Base-by-base conservation (phyloP, 2,888 invertebrate species). In the Harpalus rubripes region DNA sequence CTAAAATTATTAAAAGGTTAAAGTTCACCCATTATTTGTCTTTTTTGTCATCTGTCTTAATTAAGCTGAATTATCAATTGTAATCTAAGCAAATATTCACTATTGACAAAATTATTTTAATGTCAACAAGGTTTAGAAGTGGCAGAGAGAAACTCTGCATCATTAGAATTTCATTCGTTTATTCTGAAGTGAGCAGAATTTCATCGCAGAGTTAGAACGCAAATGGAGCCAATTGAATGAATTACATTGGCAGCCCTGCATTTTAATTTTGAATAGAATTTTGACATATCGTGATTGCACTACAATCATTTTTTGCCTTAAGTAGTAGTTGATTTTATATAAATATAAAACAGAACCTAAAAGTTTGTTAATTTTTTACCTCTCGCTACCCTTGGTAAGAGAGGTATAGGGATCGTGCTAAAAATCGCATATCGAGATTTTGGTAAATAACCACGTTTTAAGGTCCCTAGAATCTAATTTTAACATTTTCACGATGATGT, bases 51-150 rank as follows among this genome's bases (percentile, higher is more conserved):
- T 0, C 32, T 32, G 10, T 52, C 10, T 63, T 26, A 63, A 63
- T 63, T 26, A 26, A 63, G 12, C 63, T 22, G 1, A 63, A 10
- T 63, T 63, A 63, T 22, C 22, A 18, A 12, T 8, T 0, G 26
- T 4, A 63, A 63, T 22, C 63, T 63, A 63, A 63, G 26, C 7
- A 22, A 63, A 63, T 22, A 63, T 22, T 63, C 63, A 7, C 18
- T 22, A 22, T 63, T 63, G 63, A 12, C 63, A 26, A 26, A 63
- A 63, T 63, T 26, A 63, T 63, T 12, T 63, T 10, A 63, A 63
- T 63, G 63, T 63, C 16, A 63, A 63, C 63, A 63, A 18, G 7
- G 8, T 59, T 7, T 15, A 59, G 18, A 22, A 63, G 22, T 22
- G 26, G 22, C 26, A 63, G 63, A 59, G 59, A 26, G 26, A 12